phyloP scores from a whole-genome alignment of 2,888 invertebrate genomes.

The Philereme vetulata region DNA sequence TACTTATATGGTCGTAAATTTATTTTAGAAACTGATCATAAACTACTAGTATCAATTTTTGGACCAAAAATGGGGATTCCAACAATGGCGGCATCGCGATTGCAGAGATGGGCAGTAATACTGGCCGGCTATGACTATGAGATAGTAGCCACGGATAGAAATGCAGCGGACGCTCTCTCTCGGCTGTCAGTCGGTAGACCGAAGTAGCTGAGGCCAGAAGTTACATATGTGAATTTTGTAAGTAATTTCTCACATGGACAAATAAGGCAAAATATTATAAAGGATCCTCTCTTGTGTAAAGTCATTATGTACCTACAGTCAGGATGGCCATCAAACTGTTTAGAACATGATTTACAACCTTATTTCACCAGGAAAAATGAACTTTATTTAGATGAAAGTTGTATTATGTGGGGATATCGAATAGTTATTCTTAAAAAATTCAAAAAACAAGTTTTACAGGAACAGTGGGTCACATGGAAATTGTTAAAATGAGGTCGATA shows the following conservation, averaged over 20 bases:
- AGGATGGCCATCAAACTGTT: too few relatives aligned
- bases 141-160: slow-evolving; percentile 1
- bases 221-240: slow-evolving; percentile 2
- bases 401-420: slow-evolving; percentile 29
- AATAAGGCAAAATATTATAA: not conserved
- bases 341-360: too few relatives aligned
- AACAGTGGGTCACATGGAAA: slow-evolving; percentile 29
- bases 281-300: slow-evolving; percentile 1
- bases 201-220: not conserved
- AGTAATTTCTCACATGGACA: slow-evolving; percentile 2
- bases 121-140: slow-evolving; percentile 15
- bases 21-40: slow-evolving; percentile 1
- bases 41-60: not conserved
- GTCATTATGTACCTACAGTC: not conserved
- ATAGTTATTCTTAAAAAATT: not conserved
- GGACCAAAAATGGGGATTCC: slow-evolving; percentile 6
- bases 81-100: slow-evolving; percentile 29
- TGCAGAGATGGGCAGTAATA: slow-evolving; percentile 23
- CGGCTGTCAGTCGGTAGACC: not conserved
- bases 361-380: too few relatives aligned
- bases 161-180: slow-evolving; percentile 6
- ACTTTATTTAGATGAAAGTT: slow-evolving; percentile 16
- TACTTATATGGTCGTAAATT: slow-evolving; percentile 14
- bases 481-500: slow-evolving; percentile 36
- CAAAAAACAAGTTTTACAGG: too few relatives aligned